Conservation (phyloP, 2,888 invertebrate genomes). For the Aplocera efformata region DNA sequence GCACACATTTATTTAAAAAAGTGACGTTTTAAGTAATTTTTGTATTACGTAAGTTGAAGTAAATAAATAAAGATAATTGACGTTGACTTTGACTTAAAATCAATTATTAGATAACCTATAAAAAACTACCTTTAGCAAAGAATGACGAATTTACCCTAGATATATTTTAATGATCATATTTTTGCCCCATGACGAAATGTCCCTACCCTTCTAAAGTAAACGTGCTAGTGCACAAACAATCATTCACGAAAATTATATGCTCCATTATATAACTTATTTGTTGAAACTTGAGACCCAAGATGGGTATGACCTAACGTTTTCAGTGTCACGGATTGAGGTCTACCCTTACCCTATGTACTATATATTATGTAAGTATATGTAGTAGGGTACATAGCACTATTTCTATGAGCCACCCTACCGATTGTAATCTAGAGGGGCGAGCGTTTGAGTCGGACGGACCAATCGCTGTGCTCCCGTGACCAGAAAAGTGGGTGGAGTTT, state of each 20-base stretch:
- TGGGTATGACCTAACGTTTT: constrained; percentile 40
- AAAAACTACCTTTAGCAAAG: too few species aligned
- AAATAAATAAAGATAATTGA: too few species aligned
- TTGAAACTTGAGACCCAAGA: constrained; percentile 6
- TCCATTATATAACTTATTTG: background rate
- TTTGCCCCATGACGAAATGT: too few species aligned
- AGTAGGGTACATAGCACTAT: constrained; percentile 71
- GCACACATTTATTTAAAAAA: too few species aligned
- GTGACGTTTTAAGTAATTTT: too few species aligned
- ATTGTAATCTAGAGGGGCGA: constrained; percentile 80
- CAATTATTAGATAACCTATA: too few species aligned
- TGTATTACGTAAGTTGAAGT: too few species aligned
- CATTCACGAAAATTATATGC: too few species aligned
- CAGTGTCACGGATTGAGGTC: constrained; percentile 72
- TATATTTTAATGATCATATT: constrained; percentile 5
- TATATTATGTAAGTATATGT: constrained; percentile 60
- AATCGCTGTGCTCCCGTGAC: constrained; percentile 77
- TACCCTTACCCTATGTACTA: constrained; percentile 56
- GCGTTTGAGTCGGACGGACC: constrained; percentile 70
- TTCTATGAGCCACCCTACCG: constrained; percentile 80
- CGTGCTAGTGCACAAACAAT: too few species aligned
- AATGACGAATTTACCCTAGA: too few species aligned
- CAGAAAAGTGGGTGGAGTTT: constrained; percentile 80
- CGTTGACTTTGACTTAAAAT: too few species aligned
- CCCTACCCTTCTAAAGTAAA: too few species aligned